A percentile compares a stretch with the other conserved stretches of the same genome.
Conservation (phyloP, 2,888 invertebrate species). For the Mesoligia furuncula region DNA sequence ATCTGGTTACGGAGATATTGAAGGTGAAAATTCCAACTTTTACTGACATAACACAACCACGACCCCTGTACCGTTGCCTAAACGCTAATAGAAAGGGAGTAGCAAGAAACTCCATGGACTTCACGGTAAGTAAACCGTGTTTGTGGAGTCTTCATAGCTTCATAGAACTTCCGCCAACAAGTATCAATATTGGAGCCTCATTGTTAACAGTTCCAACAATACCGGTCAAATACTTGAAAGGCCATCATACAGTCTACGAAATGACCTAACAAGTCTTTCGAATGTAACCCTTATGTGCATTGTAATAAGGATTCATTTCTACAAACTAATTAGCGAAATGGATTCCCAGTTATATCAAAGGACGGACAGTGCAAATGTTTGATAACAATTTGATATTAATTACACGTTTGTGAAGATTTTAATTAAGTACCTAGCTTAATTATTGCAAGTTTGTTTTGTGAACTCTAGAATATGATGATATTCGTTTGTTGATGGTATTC, state of each 20-base stretch:
- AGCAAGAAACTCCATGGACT: neutral
- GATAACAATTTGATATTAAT: slow-evolving; percentile 51
- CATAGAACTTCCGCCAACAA: neutral
- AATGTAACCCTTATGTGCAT: slow-evolving; percentile 24
- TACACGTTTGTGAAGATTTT: slow-evolving; percentile 38
- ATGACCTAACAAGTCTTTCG: neutral
- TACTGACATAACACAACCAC: too few species aligned
- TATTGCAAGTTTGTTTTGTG: slow-evolving; percentile 9
- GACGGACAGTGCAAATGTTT: slow-evolving; percentile 56
- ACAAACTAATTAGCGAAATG: slow-evolving; percentile 65
- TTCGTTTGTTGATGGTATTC: neutral
- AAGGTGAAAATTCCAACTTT: too few species aligned
- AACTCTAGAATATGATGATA: neutral
- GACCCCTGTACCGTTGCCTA: too few species aligned
- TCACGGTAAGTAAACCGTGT: neutral
- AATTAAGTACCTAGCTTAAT: slow-evolving; percentile 46
- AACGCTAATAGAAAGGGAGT: neutral
- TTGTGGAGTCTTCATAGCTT: neutral
- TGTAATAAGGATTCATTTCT: slow-evolving; percentile 21
- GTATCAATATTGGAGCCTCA: slow-evolving; percentile 16
- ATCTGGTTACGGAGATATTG: too few species aligned
- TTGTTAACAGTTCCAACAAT: slow-evolving; percentile 7
- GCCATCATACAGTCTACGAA: slow-evolving; percentile 23
- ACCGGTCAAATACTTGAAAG: slow-evolving; percentile 22
- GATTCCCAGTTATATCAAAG: slow-evolving; percentile 28